Conservation (phyloP, 2,888 invertebrate genomes). For the Belgica antarctica region DNA sequence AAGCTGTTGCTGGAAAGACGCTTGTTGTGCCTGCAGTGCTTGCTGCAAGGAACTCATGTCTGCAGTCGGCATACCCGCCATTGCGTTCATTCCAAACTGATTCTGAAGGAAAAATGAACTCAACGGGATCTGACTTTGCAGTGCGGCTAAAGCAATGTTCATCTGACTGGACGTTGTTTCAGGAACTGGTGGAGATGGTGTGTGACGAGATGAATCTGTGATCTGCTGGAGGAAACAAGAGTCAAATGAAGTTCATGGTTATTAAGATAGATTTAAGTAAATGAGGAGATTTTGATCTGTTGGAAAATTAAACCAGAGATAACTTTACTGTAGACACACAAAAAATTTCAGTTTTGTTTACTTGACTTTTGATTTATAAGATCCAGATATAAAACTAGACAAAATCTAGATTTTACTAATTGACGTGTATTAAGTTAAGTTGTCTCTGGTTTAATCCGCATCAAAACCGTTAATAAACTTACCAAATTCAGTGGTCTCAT, state of each 20-base stretch:
- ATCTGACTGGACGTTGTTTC: constrained; percentile 48
- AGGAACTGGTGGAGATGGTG: constrained; percentile 46
- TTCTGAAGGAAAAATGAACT: constrained; percentile 50
- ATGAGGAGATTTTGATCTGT: no score
- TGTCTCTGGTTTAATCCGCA: not conserved
- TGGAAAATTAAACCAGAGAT: no score
- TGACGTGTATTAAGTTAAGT: constrained; percentile 37
- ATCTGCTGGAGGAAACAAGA: constrained; percentile 43
- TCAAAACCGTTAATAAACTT: constrained; percentile 37
- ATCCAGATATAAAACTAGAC: no score
- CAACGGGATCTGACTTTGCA: constrained; percentile 49
- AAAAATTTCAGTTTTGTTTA: no score
- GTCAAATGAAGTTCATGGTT: no score
- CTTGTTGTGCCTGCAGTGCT: constrained; percentile 44
- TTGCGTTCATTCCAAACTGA: constrained; percentile 48
- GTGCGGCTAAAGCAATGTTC: constrained; percentile 47
- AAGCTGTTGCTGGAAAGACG: constrained; percentile 48
- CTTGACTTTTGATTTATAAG: no score
- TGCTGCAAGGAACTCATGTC: constrained; percentile 42
- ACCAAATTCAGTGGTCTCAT: constrained; percentile 46
- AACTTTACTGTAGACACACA: no score
- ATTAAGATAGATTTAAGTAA: no score
- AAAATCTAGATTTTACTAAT: constrained; percentile 45
- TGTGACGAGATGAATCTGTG: constrained; percentile 45
- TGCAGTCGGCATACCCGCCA: constrained; percentile 42